Evolutionary conservation across 2,797 vertebrate genomes (phyloP).

Genomic region (Bradypus variegatus): DNA sequence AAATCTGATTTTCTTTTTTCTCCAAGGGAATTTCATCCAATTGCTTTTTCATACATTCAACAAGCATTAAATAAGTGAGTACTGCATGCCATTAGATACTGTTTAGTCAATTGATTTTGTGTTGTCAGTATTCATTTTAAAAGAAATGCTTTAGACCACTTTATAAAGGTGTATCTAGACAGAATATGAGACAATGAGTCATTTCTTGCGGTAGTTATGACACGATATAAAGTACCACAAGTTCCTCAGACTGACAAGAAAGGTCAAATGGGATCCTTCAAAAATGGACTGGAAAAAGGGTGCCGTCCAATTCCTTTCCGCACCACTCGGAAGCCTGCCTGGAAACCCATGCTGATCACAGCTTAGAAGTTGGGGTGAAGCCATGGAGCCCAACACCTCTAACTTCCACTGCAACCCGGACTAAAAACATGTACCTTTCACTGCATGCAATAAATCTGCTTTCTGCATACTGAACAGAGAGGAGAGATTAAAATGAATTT

Average conservation of each 20-base stretch:
- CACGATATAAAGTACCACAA: not conserved
- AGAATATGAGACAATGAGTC: not conserved
- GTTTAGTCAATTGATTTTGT: not conserved
- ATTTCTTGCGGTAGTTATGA: not conserved
- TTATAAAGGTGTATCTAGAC: not conserved
- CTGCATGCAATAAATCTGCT: slow-evolving; percentile 18
- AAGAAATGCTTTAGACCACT: not conserved
- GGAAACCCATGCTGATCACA: not conserved
- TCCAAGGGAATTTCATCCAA: not conserved
- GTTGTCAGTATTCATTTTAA: slow-evolving; percentile 1
- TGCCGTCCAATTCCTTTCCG: not conserved
- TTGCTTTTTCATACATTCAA: not conserved
- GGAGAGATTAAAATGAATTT: slow-evolving; percentile 53
- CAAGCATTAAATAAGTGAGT: not conserved
- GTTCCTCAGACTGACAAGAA: not conserved
- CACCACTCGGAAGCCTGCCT: not conserved
- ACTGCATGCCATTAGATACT: not conserved
- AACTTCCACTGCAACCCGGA: not conserved
- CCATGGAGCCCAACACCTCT: not conserved
- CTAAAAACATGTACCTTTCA: not conserved
- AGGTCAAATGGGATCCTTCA: not conserved
- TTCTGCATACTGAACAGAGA: slow-evolving; percentile 42
- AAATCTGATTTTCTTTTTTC: not conserved
- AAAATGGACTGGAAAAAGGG: not conserved
- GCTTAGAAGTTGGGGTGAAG: not conserved